Conservation (phyloP, 2,888 invertebrate genomes). For the Melangyna quadrimaculata region DNA sequence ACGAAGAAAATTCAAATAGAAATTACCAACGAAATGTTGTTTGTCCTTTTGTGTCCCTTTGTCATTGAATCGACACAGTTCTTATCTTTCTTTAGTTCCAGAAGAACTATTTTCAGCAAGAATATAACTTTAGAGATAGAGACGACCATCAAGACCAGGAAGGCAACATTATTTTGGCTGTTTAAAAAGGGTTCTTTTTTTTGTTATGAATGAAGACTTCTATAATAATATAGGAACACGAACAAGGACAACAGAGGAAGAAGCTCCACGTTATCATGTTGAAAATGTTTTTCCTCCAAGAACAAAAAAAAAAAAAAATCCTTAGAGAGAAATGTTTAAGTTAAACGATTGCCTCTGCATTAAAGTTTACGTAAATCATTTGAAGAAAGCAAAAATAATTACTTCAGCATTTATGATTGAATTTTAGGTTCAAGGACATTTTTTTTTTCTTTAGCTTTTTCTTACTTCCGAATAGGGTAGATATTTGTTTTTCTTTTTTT, state of each 20-base stretch:
- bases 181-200: not conserved
- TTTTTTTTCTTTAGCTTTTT: not conserved
- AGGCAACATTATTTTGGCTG: not conserved
- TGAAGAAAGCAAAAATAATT: not conserved
- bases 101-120: constrained; percentile 10
- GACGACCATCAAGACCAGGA: not conserved
- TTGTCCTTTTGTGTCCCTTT: not conserved
- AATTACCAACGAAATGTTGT: constrained; percentile 1
- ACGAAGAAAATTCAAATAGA: not conserved
- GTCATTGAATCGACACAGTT: not conserved
- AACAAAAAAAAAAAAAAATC: not conserved
- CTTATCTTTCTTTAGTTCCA: constrained; percentile 17
- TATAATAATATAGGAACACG: not conserved
- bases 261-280: not conserved
- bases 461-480: not conserved
- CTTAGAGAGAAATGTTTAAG: not conserved
- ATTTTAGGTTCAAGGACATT: not conserved
- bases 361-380: not conserved
- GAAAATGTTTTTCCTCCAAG: not conserved
- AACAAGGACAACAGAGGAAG: not conserved
- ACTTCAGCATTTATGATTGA: not conserved
- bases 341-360: not conserved
- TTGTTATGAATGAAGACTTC: not conserved
- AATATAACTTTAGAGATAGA: not conserved
- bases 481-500: not conserved